Percentiles rank a stretch among this genome's conserved stretches.
Evolutionary conservation across 2,888 invertebrate genomes (phyloP).

Genomic region (Eristalis pertinax): DNA sequence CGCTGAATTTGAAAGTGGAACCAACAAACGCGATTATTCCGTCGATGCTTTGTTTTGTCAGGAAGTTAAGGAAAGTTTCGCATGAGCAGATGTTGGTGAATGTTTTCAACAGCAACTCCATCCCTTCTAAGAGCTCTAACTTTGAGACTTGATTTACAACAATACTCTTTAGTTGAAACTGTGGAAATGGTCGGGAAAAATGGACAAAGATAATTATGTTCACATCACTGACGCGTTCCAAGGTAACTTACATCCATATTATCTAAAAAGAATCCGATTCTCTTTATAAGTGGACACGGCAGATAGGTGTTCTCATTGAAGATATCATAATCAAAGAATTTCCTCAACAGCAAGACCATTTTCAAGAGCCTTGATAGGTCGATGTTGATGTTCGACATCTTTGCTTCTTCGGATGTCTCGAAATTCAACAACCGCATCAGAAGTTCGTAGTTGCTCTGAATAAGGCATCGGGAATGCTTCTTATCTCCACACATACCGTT

Average conservation of each 20-base stretch:
- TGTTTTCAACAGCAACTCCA: slow-evolving; percentile 74
- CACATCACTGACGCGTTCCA: background rate
- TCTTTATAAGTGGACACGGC: slow-evolving; percentile 78
- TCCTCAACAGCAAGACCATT: slow-evolving; percentile 75
- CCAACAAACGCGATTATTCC: slow-evolving; percentile 77
- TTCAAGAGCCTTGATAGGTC: slow-evolving; percentile 75
- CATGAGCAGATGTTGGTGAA: slow-evolving; percentile 75
- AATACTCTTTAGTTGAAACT: slow-evolving; percentile 77
- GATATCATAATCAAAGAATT: slow-evolving; percentile 76
- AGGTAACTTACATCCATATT: slow-evolving; percentile 76
- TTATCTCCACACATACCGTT: background rate
- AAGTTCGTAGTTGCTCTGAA: slow-evolving; percentile 77
- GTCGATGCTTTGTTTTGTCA: slow-evolving; percentile 77
- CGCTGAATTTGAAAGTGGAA: slow-evolving; percentile 73
- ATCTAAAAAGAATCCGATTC: slow-evolving; percentile 78
- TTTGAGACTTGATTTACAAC: slow-evolving; percentile 69
- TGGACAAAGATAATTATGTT: background rate
- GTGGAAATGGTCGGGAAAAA: background rate
- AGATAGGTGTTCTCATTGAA: slow-evolving; percentile 74
- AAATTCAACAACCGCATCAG: slow-evolving; percentile 78
- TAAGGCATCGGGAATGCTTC: slow-evolving; percentile 75
- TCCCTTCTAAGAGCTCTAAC: slow-evolving; percentile 75
- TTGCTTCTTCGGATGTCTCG: slow-evolving; percentile 73
- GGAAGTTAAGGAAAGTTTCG: slow-evolving; percentile 73
- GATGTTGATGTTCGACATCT: slow-evolving; percentile 72